Evolutionary conservation across 2,113 vertebrate species (phyloP).

Genomic region (Trachemys scripta): DNA sequence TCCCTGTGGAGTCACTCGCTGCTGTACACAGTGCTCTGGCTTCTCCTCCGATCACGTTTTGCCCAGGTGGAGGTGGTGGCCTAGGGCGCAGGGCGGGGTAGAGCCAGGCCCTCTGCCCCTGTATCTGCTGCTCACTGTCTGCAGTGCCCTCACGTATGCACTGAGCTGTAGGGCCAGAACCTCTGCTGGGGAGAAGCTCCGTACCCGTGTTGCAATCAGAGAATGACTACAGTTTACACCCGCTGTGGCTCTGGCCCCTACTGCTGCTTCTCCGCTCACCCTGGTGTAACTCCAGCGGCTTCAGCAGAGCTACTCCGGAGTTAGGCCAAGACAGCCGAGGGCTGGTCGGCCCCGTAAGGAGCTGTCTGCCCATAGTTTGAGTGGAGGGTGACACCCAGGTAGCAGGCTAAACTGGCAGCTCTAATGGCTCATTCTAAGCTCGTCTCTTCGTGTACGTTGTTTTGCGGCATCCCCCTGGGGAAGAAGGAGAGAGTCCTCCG

Average conservation of each 20-base stretch:
- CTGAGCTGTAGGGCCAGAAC: neutral
- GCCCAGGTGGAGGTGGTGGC: neutral
- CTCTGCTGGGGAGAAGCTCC: neutral
- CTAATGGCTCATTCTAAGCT: neutral
- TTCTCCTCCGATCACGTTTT: neutral
- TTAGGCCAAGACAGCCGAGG: neutral
- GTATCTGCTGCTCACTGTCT: neutral
- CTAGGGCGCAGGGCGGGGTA: neutral
- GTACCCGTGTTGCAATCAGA: neutral
- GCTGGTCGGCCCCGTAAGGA: no score
- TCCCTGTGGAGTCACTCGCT: neutral
- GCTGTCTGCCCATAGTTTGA: neutral
- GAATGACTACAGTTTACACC: neutral
- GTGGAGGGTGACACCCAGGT: neutral
- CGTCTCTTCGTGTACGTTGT: slow-evolving; percentile 33
- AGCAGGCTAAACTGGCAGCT: neutral
- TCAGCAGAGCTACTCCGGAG: neutral
- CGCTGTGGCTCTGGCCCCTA: neutral
- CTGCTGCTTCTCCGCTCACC: neutral
- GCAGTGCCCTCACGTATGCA: neutral
- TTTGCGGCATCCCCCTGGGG: neutral
- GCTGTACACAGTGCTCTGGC: neutral
- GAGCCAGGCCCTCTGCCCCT: neutral
- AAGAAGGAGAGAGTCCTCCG: neutral
- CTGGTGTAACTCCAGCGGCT: neutral